Conservation (phyloP, 1,140 invertebrate genomes). For the Drosophila funebris region DNA sequence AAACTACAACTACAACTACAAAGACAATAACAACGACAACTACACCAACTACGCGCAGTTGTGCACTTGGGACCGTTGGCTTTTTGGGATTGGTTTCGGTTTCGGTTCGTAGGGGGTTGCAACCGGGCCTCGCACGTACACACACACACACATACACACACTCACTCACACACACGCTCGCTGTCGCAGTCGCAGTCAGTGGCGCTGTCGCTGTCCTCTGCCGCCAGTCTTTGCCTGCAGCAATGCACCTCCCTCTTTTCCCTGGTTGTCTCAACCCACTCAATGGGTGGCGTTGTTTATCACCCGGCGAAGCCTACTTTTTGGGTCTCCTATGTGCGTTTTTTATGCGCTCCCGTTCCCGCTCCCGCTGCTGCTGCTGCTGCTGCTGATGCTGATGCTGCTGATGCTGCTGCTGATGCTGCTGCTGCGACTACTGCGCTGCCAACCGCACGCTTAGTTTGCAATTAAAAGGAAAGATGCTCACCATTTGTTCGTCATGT, state of each 20-base stretch:
- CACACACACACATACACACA: background rate
- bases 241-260: background rate
- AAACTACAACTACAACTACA: slow-evolving; percentile 49
- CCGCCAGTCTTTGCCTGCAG: slow-evolving; percentile 19
- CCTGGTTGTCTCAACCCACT: background rate
- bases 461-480: slow-evolving; percentile 80
- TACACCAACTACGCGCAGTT: slow-evolving; percentile 3
- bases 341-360: slow-evolving; percentile 13
- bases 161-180: background rate
- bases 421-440: slow-evolving; percentile 48
- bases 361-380: background rate
- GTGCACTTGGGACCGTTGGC: slow-evolving; percentile 39
- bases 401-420: background rate
- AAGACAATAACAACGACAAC: background rate
- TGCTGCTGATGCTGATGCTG: too few relatives aligned
- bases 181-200: background rate
- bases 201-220: background rate
- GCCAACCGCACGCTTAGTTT: slow-evolving; percentile 81
- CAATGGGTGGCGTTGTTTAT: slow-evolving; percentile 64
- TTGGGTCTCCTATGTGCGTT: slow-evolving; percentile 67
- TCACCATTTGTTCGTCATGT: slow-evolving; percentile 62
- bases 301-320: slow-evolving; percentile 75
- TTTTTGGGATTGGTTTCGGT: slow-evolving; percentile 77
- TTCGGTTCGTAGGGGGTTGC: slow-evolving; percentile 69
- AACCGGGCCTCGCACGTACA: slow-evolving; percentile 22